Evolutionary conservation across 2,888 invertebrate genomes (phyloP).

Genomic region (Hydropsyche betteni): DNA sequence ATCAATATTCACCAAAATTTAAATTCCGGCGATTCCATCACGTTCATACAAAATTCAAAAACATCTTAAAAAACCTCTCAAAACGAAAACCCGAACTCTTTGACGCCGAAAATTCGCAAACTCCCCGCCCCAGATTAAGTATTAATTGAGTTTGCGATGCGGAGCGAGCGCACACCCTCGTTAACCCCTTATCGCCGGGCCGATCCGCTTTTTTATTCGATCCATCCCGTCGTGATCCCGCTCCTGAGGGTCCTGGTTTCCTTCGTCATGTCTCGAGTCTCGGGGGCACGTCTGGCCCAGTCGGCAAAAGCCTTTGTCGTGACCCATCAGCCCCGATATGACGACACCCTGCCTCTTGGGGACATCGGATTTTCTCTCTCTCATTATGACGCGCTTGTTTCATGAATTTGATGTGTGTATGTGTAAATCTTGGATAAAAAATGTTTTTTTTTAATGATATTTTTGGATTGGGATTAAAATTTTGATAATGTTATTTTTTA

Average conservation of each 20-base stretch:
- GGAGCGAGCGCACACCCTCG: conserved; percentile 29
- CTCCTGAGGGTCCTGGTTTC: background rate
- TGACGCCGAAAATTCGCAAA: conserved; percentile 27
- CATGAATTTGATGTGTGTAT: too few species aligned
- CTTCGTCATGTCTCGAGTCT: conserved; percentile 19
- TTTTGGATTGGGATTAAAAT: too few species aligned
- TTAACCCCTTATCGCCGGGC: conserved; percentile 13
- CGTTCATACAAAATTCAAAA: conserved; percentile 1
- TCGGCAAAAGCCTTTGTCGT: conserved; percentile 24
- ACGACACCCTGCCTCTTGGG: background rate
- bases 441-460: too few species aligned
- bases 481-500: too few species aligned
- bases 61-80: too few species aligned
- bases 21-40: too few species aligned
- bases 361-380: background rate
- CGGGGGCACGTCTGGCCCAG: conserved; percentile 25
- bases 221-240: background rate
- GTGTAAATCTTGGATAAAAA: too few species aligned
- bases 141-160: conserved; percentile 38
- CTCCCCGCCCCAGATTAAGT: conserved; percentile 28
- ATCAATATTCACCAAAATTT: too few species aligned
- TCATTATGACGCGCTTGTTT: too few species aligned
- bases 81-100: conserved; percentile 3
- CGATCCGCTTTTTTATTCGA: conserved; percentile 14
- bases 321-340: conserved; percentile 30